Base-by-base conservation (phyloP, 2,113 vertebrate species). In the Pontoporia blainvillei region DNA sequence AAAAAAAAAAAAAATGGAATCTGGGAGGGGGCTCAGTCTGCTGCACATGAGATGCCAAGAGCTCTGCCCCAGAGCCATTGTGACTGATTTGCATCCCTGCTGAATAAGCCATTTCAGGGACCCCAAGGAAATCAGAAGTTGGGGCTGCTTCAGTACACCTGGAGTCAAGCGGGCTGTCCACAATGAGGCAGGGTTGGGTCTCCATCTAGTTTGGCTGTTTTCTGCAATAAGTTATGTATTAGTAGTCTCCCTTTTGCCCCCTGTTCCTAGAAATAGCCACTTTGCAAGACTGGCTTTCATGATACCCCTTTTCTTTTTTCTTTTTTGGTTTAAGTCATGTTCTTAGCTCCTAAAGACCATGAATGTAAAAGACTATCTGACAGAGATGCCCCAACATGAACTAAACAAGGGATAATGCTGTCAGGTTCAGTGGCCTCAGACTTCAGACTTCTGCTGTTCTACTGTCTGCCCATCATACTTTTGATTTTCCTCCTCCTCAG, bases 241-340 rank as follows among this genome's bases (percentile, higher is more conserved):
- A 14, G 2, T n/a, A 10, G 59, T 86, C 39, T n/a, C 8, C 44
- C 31, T 91, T 83, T 76, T 86, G 1, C 61, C 92, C 73, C 27
- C 96, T 83, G 5, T 95, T 29, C 18, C 14, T 73, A 61, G 81
- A 98, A 97, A 79, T 44, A 73, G 18, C 75, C n/a, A 84, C 54
- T 96, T 4, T 54, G 8, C 79, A 79, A 96, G 44, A 36, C 25
- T 98, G 73, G 1, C 75, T 97, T 69, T 97, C 52, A 94, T 46
- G n/a, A 25, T 49, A 86, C 8, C 34, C 90, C 96, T 86, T 59
- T 31, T 2, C 54, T 20, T 29, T 61, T n/a, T 49, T 13, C 31
- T 94, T 21, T 64, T 6, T 78, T 91, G 92, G 25, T 94, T 94
- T 57, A 86, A 73, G 44, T 57, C 29, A 73, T 94, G 96, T 66